Evolutionary conservation across 2,888 invertebrate species (phyloP).

Genomic region (Acanthosepion esculentum): DNA sequence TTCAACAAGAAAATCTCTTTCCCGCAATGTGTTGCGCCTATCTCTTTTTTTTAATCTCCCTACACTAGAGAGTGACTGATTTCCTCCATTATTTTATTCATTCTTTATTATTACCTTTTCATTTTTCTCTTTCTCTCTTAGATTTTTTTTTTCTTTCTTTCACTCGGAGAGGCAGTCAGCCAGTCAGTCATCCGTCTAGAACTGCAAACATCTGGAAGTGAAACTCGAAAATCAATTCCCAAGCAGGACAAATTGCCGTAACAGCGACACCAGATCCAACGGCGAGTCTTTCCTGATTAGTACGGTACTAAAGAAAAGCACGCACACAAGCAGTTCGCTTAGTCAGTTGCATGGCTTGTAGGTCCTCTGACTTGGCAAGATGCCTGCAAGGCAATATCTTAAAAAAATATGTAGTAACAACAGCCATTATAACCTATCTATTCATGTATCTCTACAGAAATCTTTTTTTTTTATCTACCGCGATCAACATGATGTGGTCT

Average conservation of each 20-base stretch:
- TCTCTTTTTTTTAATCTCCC: not conserved
- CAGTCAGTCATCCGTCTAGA: constrained; percentile 4
- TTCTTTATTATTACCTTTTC: too few relatives aligned
- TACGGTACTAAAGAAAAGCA: not conserved
- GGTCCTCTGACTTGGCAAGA: not conserved
- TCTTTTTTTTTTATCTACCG: not conserved
- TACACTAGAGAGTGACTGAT: not conserved
- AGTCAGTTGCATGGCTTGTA: not conserved
- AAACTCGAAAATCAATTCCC: constrained; percentile 9
- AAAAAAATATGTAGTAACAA: too few relatives aligned
- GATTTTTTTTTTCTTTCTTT: not conserved
- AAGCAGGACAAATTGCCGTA: too few relatives aligned
- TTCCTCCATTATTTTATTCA: not conserved
- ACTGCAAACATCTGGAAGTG: constrained; percentile 33
- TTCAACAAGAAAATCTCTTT: not conserved
- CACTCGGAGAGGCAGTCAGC: not conserved
- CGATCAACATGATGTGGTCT: not conserved
- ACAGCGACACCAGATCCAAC: not conserved
- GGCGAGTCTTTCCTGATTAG: constrained; percentile 20
- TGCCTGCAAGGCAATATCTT: not conserved
- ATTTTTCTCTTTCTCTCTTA: not conserved
- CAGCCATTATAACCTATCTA: not conserved
- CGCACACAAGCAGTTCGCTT: not conserved
- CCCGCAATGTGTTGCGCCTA: not conserved
- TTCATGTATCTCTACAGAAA: not conserved